Evolutionary conservation across 2,888 invertebrate genomes (phyloP).

Genomic region (Chrysolina oricalcia): DNA sequence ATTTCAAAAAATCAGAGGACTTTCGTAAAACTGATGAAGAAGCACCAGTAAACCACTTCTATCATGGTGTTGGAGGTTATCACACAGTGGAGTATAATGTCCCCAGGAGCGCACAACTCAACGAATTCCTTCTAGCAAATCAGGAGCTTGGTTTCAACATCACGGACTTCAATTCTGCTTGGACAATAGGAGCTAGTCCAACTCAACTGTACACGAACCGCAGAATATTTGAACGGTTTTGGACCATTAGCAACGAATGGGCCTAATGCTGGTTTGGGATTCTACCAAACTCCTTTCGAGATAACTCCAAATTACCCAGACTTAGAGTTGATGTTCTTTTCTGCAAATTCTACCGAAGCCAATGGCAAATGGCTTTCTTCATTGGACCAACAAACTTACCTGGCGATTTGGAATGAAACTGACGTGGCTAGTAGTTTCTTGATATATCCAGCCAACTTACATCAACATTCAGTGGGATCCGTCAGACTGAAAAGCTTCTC

Average conservation of each 20-base stretch:
- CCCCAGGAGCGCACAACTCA: constrained; percentile 21
- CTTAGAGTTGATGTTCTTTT: constrained; percentile 38
- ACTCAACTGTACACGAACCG: constrained; percentile 79
- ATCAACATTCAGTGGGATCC: constrained; percentile 75
- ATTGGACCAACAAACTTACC: constrained; percentile 58
- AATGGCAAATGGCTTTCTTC: constrained; percentile 64
- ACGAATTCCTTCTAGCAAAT: constrained; percentile 58
- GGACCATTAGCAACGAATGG: constrained; percentile 38
- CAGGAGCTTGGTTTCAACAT: constrained; percentile 79
- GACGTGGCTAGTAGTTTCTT: constrained; percentile 29
- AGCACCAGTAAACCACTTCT: constrained; percentile 31
- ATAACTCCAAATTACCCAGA: constrained; percentile 32
- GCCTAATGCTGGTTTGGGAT: constrained; percentile 35
- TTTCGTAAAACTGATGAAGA: constrained; percentile 60
- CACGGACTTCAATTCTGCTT: constrained; percentile 80
- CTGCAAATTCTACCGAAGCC: constrained; percentile 74
- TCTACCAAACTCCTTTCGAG: constrained; percentile 29
- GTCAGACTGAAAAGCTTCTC: constrained; percentile 67
- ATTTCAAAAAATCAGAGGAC: constrained; percentile 69
- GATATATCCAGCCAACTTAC: constrained; percentile 35
- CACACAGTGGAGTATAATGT: constrained; percentile 42
- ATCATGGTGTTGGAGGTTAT: constrained; percentile 42
- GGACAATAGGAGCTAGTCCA: constrained; percentile 78
- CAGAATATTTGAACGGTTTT: constrained; percentile 65
- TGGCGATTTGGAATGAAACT: constrained; percentile 68